Evolutionary conservation across 92 coral and sea anemone species (phyloP).

Genomic region (Umimayanthus kanabou): DNA sequence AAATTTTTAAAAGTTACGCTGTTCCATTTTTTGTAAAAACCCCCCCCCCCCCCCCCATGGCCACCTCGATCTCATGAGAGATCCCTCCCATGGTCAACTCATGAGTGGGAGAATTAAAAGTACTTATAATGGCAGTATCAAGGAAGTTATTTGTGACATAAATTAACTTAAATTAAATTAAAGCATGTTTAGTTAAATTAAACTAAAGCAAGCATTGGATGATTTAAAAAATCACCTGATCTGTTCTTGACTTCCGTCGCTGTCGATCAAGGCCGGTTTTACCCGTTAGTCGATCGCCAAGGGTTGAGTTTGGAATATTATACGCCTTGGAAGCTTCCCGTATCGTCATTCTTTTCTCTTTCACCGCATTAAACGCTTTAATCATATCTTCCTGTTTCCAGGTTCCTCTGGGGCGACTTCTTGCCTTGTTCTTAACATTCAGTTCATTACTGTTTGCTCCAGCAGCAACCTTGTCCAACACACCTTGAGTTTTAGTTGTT

Average conservation of each 20-base stretch:
- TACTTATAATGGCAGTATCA: too few species aligned
- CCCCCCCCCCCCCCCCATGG: too few species aligned
- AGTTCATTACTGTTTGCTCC: neutral
- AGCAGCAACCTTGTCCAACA: neutral
- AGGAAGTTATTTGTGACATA: too few species aligned
- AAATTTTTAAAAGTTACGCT: too few species aligned
- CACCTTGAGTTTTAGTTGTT: neutral
- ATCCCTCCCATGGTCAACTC: too few species aligned
- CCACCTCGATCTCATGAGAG: too few species aligned
- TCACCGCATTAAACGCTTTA: neutral
- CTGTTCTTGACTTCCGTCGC: neutral
- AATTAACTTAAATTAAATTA: too few species aligned
- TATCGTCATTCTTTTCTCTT: constrained; percentile 7
- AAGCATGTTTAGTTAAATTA: too few species aligned
- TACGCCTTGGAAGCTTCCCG: neutral
- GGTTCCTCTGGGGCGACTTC: neutral
- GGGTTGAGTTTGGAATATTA: constrained; percentile 1
- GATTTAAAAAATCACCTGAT: neutral
- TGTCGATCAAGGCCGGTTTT: neutral
- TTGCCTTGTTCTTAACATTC: neutral
- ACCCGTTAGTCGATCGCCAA: neutral
- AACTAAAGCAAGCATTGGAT: too few species aligned
- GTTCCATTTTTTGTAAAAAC: too few species aligned
- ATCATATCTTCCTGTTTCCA: constrained; percentile 5
- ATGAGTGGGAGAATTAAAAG: too few species aligned